Base-by-base conservation (phyloP, 2,888 invertebrate species). In the Tuta absoluta region DNA sequence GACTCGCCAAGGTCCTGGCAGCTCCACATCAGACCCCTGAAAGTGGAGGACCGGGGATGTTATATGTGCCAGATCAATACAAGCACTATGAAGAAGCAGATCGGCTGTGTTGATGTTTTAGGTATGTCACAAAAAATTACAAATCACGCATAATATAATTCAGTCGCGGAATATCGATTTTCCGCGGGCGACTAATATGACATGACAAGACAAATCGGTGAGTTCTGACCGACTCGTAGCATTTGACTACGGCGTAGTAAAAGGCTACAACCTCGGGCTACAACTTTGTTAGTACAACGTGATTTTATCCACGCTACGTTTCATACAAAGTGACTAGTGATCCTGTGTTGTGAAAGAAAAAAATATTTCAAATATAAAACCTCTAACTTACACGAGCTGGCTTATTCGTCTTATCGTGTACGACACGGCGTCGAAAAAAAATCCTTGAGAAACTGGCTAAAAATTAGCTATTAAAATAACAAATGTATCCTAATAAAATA, bases 1-100 rank as follows among this genome's bases (percentile, higher is more conserved):
- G 95, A 95, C 84, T 94, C 94, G 10, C 93, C 94, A 33, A 91
- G 92, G 67, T 95, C 94, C 45, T 96, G 95, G 95, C 94, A 94
- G 78, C 92, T 96, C 45, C 94, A 95, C 79, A 95, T 96, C 71
- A 85, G 95, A 58, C 95, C 94, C 62, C 89, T 95, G 71, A 94
- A 94, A 84, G 95, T 95, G 71, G 93, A 94, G 62, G 95, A 96
- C 81, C 93, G 95, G 66, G 95, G 95, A 10, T 95, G 95, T 77
- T 96, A 96, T 84, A 95, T 95, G 95, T 96, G 95, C 79, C 95
- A 96, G 86, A 94, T 96, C 71, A 96, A 96, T 82, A 95, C 95
- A 2, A 94, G 92, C 69, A 93, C 94, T 65, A 95, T 96, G 95
- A 95, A 94, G 87, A 95, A 95, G 75, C 95, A 95, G 83, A 92